phyloP scores from a whole-genome alignment of 2,797 vertebrate species.

The Danio albolineatus region DNA sequence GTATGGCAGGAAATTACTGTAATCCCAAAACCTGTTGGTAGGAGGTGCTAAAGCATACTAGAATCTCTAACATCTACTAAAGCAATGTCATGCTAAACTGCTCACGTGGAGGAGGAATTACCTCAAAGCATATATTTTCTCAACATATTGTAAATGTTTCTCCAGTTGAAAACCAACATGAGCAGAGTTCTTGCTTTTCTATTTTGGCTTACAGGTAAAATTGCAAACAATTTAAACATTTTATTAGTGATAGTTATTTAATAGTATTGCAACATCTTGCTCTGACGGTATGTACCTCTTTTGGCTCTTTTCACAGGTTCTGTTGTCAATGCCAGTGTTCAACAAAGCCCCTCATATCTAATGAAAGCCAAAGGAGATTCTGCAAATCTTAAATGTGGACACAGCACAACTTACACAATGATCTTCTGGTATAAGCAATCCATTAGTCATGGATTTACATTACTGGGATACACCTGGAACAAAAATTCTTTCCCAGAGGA shows the following conservation, averaged over 20 bases:
- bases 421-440: constrained; percentile 71
- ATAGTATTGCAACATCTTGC: background rate
- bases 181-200: background rate
- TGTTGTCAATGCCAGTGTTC: background rate
- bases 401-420: accelerated
- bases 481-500: background rate
- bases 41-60: constrained; percentile 5
- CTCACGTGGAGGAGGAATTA: background rate
- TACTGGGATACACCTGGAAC: constrained; percentile 56
- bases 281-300: background rate
- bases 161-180: constrained; percentile 17
- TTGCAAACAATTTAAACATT: background rate
- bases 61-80: background rate
- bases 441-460: constrained; percentile 36
- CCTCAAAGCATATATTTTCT: background rate
- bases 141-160: background rate
- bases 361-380: constrained; percentile 10
- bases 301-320: constrained; percentile 9
- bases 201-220: constrained; percentile 17
- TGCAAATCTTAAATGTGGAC: constrained; percentile 61
- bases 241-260: background rate
- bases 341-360: constrained; percentile 47
- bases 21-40: background rate
- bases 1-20: background rate
- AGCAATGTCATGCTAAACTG: background rate